These are phyloP conservation scores for Copidosoma aretas DNA, from an alignment of 2,888 invertebrate species.

Conservation along the genomic window DNA sequence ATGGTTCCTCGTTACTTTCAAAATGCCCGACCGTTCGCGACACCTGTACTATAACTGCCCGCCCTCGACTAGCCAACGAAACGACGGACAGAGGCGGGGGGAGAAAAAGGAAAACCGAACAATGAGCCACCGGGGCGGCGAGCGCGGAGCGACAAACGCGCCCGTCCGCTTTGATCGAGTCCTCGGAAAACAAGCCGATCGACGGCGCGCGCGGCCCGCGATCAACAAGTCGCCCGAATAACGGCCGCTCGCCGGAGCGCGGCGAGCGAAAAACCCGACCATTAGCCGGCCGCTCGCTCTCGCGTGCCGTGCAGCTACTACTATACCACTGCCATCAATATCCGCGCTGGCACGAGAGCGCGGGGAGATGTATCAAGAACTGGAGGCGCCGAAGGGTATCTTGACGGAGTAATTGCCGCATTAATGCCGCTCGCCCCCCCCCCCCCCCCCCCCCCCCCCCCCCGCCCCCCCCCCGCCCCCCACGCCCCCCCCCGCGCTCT, in stretches of 20 bases:
- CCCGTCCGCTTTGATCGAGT: too few species aligned
- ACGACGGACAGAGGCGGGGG: not conserved
- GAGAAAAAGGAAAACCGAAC: conserved; percentile 1
- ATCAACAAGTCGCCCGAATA: not conserved
- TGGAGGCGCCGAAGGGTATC: not conserved
- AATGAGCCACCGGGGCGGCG: conserved; percentile 11
- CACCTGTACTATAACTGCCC: too few species aligned
- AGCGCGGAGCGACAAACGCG: too few species aligned
- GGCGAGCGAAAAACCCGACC: not conserved
- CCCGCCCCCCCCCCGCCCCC: too few species aligned
- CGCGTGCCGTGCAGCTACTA: not conserved
- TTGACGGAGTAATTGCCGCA: conserved; percentile 13
- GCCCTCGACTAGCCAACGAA: not conserved
- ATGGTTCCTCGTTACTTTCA: too few species aligned
- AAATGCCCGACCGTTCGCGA: too few species aligned
- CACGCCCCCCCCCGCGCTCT: too few species aligned
- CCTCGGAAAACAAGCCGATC: too few species aligned
- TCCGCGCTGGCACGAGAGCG: conserved; percentile 3
- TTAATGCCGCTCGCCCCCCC: conserved; percentile 6
- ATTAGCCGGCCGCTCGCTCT: not conserved
- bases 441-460: not conserved
- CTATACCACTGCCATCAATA: not conserved
- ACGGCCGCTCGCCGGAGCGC: not conserved
- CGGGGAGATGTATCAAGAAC: too few species aligned
- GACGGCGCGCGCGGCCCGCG: too few species aligned